Conservation (phyloP, 2,113 vertebrate species). For the Centropristis striata region DNA sequence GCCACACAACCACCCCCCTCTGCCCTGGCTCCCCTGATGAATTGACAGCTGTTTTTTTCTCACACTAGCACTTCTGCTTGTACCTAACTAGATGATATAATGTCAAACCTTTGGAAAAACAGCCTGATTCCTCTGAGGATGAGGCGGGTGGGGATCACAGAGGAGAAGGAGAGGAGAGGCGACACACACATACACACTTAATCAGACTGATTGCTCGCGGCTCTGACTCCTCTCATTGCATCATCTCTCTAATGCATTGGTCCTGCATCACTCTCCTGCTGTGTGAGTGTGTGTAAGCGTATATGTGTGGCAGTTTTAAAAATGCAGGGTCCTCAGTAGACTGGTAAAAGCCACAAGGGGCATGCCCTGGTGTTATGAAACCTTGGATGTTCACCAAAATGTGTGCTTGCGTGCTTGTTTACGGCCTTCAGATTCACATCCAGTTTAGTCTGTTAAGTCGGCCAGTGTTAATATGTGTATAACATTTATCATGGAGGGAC, state of each 20-base stretch:
- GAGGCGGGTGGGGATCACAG: constrained; percentile 33
- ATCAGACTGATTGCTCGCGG: constrained; percentile 82
- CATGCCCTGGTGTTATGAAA: constrained; percentile 34
- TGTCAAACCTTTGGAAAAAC: constrained; percentile 54
- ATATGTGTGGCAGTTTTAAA: constrained; percentile 15
- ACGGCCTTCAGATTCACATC: constrained; percentile 29
- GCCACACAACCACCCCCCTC: not conserved
- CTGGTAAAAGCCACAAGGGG: constrained; percentile 31
- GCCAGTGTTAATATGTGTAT: not conserved
- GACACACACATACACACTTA: constrained; percentile 51
- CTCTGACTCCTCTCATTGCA: constrained; percentile 80
- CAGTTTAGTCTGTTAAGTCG: constrained; percentile 20
- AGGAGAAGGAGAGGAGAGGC: constrained; percentile 16
- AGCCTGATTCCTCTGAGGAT: constrained; percentile 53
- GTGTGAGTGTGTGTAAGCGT: constrained; percentile 22
- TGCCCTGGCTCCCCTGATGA: not conserved
- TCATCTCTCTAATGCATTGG: constrained; percentile 82
- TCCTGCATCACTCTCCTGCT: constrained; percentile 45
- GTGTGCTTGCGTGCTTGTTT: constrained; percentile 14
- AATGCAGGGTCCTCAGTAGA: constrained; percentile 32
- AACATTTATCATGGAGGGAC: constrained; percentile 25
- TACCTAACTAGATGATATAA: constrained; percentile 46
- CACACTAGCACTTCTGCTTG: constrained; percentile 15
- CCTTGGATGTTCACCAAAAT: constrained; percentile 42
- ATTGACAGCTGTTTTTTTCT: constrained; percentile 41